These are phyloP conservation scores for Eupeodes latifasciatus DNA, from an alignment of 2,888 invertebrate genomes.

Conservation along the genomic window DNA sequence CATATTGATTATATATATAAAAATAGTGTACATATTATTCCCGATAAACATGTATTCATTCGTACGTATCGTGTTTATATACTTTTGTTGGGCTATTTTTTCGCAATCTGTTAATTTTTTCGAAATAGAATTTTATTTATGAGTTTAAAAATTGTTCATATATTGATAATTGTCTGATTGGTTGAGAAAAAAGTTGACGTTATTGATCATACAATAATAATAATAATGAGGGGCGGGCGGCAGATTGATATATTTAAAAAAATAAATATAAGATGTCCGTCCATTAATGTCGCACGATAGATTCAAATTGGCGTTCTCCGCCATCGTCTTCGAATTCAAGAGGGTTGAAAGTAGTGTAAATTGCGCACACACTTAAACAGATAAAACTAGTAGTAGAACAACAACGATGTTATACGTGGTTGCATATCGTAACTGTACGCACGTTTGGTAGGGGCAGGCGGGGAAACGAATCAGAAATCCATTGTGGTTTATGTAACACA, in stretches of 20 bases:
- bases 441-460: no score
- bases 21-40: conserved; percentile 2
- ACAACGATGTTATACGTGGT: neutral
- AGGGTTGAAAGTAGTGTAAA: neutral
- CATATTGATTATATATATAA: conserved; percentile 17
- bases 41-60: conserved; percentile 14
- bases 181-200: neutral
- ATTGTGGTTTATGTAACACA: neutral
- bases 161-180: neutral
- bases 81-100: neutral
- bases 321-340: no score
- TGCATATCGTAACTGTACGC: neutral
- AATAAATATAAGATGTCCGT: conserved; percentile 12
- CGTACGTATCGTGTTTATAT: neutral
- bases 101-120: conserved; percentile 15
- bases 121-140: neutral
- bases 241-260: neutral
- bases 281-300: neutral
- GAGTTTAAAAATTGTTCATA: neutral
- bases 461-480: no score
- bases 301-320: neutral
- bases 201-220: neutral
- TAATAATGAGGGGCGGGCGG: neutral
- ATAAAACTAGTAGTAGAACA: neutral
- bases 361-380: conserved; percentile 6